Evolutionary conservation across 2,888 invertebrate species (phyloP), one percentile per base, ranked within the genome.

Genomic region (Lasiommata megera): DNA sequence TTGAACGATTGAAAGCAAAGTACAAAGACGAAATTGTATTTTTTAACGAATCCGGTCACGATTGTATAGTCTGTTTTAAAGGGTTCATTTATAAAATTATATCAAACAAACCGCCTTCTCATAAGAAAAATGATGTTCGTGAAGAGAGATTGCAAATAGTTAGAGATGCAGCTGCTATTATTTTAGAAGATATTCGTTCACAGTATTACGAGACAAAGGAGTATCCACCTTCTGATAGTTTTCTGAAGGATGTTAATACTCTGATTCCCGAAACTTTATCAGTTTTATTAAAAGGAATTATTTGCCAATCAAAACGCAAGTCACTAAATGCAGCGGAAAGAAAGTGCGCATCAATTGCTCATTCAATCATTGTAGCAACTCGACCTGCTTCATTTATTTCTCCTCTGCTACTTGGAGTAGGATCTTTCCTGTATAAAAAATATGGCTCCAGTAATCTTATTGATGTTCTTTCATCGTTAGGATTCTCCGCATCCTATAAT

Each of bases 181-280:
- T 78, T 72, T 69, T 72, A 52, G 73, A 79, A 73, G 77, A 81
- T 63, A 79, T 79, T 47, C 63, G 71, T 69, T 67, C 73, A 61
- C 63, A 67, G 54, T 62, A 72, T 60, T 68, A 74, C 67, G 72
- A 76, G 66, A 77, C 67, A 28, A 67, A 72, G 1, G 2, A 5
- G 3, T 36, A 76, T 73, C 72, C 74, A 65, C 71, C 76, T 66
- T 70, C 76, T 28, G 69, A 60, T 71, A 67, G 72, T 72, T 76
- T 69, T 64, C 23, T 66, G 53, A 65, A 69, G 59, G 9, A 38
- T 65, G 0, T 43, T 1, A 43, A 43, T 23, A 12, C 1, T 1
- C 23, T n/a, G 1, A 43, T 43, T n/a, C 43, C 43, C 1, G 9
- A 23, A 23, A 9, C 43, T 6, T 23, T 23, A 67, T 66, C 63